Percentiles rank a stretch among this genome's conserved stretches.
phyloP scores from a whole-genome alignment of 2,888 invertebrate genomes.

The Phaedon cochleariae region DNA sequence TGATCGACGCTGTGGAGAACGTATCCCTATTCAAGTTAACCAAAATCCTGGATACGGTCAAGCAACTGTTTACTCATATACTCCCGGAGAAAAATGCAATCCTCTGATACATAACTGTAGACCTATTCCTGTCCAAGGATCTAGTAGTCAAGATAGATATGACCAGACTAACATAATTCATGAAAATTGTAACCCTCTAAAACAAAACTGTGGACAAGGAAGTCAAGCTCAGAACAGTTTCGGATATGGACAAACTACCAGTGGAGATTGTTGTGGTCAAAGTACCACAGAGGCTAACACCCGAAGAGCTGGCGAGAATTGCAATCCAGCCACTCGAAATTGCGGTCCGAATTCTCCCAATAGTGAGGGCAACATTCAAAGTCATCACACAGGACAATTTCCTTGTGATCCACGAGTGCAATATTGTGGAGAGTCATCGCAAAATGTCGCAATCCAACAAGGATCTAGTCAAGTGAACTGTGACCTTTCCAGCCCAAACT shows the following conservation, averaged over 20 bases:
- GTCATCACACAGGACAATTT: not conserved
- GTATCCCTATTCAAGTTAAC: not conserved
- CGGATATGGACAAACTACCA: conserved; percentile 15
- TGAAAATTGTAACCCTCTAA: conserved; percentile 10
- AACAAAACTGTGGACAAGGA: conserved; percentile 11
- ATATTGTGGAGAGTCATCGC: conserved; percentile 16
- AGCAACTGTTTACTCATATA: not conserved
- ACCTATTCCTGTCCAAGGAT: not conserved
- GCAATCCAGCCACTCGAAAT: conserved; percentile 19
- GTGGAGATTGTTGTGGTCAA: conserved; percentile 3
- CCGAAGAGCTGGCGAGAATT: not conserved
- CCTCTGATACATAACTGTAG: not conserved
- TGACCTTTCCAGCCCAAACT: conserved; percentile 12
- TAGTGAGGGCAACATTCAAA: not conserved
- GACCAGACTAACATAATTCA: not conserved
- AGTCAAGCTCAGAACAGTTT: not conserved
- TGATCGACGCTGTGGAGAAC: not conserved
- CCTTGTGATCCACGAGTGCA: conserved; percentile 17
- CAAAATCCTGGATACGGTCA: not conserved
- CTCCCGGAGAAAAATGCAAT: conserved; percentile 23
- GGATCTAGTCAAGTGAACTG: conserved; percentile 1
- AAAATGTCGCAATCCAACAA: not conserved
- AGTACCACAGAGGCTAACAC: not conserved
- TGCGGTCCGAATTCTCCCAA: conserved; percentile 18
- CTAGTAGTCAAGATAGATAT: not conserved